These are phyloP conservation scores for Chaitophorus viminalis DNA, from an alignment of 2,888 invertebrate genomes.

Conservation along the genomic window DNA sequence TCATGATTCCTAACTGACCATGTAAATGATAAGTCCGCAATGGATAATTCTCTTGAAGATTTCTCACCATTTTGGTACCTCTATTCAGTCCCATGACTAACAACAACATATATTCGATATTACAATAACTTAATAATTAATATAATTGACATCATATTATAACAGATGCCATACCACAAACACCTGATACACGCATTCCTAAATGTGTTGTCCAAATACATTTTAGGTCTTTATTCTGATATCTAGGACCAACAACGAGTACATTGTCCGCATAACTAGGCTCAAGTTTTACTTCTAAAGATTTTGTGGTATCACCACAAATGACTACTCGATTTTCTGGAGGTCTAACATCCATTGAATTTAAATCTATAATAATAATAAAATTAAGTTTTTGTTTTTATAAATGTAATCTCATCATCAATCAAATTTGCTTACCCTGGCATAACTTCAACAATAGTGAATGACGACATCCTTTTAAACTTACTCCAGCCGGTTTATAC, in stretches of 20 bases:
- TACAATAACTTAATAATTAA: background rate
- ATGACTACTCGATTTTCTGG: constrained; percentile 73
- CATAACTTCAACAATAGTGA: constrained; percentile 75
- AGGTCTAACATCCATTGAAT: constrained; percentile 75
- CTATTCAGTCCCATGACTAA: constrained; percentile 79
- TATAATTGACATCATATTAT: background rate
- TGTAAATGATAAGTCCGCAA: constrained; percentile 79
- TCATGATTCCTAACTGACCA: constrained; percentile 80
- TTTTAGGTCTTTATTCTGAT: constrained; percentile 76
- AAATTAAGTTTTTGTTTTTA: background rate
- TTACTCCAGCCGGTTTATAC: constrained; percentile 78
- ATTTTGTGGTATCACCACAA: constrained; percentile 73
- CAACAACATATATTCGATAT: constrained; percentile 64
- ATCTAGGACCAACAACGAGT: constrained; percentile 80
- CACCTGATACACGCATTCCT: constrained; percentile 77
- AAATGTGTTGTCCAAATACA: constrained; percentile 73
- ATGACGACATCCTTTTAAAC: constrained; percentile 71
- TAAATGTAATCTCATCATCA: constrained; percentile 23
- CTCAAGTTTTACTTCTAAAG: constrained; percentile 72
- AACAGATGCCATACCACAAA: constrained; percentile 72
- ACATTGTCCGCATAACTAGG: constrained; percentile 81
- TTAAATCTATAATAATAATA: constrained; percentile 73
- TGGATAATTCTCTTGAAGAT: constrained; percentile 73
- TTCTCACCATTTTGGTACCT: constrained; percentile 72
- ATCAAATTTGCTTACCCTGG: constrained; percentile 71